Evolutionary conservation across 2,888 invertebrate species (phyloP), one percentile per base, ranked within the genome.

Genomic region (Drosophila kuntzei): DNA sequence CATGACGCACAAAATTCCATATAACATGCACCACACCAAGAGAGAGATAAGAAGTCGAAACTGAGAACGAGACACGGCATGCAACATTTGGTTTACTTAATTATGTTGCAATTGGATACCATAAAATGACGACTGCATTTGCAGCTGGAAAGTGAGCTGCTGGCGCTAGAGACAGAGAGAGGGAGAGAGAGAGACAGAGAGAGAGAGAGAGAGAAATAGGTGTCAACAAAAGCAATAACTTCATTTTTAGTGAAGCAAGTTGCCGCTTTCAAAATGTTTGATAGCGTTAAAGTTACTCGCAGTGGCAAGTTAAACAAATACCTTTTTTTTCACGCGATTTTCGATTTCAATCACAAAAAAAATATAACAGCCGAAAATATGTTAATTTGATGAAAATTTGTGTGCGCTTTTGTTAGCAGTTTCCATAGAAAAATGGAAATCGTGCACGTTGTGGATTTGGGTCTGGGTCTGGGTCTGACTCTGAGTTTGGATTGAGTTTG

Each of bases 311-410:
- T 54, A 41, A n/a, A 43, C 32, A 57, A 50, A 34, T 25, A 2
- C 7, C 7, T 27, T 27, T 29, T 49, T 61, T 64, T 74, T 67
- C 77, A 76, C 77, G 71, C 77, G 37, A 75, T 74, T 74, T 75
- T 54, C 51, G 51, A 58, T 66, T 37, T 47, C 36, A 60, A 60
- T 65, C 61, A 46, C 34, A 51, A 54, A 58, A n/a, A n/a, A n/a
- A n/a, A n/a, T n/a, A n/a, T 43, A 54, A 76, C 58, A 78, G 76
- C 66, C 66, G 71, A 77, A 77, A 74, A 76, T 77, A 86, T 86
- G 85, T 89, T 86, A 86, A 86, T 86, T 86, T 87, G 89, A 74
- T 89, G 79, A 89, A 89, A 89, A 89, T 71, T 76, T 79, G 71
- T 76, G 65, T 71, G 71, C 59, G 83, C 71, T 79, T 82, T 81